Evolutionary conservation across 2,888 invertebrate species (phyloP), one percentile per base, ranked within the genome.

Genomic region (Scaptomyza cyrtandrae): DNA sequence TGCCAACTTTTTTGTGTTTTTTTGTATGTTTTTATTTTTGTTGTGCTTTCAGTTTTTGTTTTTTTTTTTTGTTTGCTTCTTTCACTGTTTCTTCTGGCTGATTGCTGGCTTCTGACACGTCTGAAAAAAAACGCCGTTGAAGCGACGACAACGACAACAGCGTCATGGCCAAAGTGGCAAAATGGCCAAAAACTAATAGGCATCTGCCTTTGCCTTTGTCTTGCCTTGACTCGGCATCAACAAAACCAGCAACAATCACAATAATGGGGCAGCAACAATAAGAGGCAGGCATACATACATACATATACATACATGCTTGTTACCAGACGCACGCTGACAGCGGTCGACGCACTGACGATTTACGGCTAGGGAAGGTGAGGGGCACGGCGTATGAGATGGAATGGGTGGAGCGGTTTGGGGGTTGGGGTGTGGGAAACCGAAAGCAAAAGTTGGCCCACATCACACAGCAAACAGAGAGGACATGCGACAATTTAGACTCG

Each of bases 271-370:
- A 48, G 56, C 56, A 67, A 62, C 49, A 60, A 65, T 33, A 57
- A 58, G 39, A 52, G 56, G 33, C 9, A 33, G 10, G 10, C 33
- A 33, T 14, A 41, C 16, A 41, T 9, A 19, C 16, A 41, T 6
- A 41, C 16, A 16, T 16, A 41, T 19, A 19, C 9, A 41, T 7
- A 16, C 3, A 41, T 41, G 10, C 6, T 4, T 41, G 16, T 46
- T 73, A 57, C 48, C 44, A 63, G 63, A 78, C 75, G 58, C 64
- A 58, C 41, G 49, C 44, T 87, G 88, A 87, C 86, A 76, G 71
- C 86, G 82, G 86, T 87, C 76, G 82, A 48, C 67, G 73, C 69
- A 60, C 79, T 81, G 71, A 71, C 85, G 75, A 78, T 75, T 74
- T 68, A 80, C 58, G 39, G 57, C 50, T 37, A 48, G 10, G 19